Evolutionary conservation across 2,797 vertebrate genomes (phyloP).

Genomic region (Pipistrellus nathusii): DNA sequence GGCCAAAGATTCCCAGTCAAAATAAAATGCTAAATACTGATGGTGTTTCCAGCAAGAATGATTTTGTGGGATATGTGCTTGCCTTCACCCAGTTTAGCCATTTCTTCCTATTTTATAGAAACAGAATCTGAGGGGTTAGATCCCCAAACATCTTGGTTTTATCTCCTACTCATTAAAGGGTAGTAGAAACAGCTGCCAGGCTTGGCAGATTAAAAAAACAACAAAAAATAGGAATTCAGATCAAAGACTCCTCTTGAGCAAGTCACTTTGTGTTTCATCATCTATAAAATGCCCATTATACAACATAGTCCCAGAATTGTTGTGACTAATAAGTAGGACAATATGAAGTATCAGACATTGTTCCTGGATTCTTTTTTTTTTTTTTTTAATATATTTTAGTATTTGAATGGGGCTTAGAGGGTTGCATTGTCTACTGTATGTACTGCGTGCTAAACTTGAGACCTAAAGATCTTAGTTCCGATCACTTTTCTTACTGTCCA

Average conservation of each 20-base stretch:
- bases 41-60: background rate
- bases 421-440: background rate
- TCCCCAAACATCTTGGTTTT: background rate
- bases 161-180: background rate
- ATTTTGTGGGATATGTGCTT: background rate
- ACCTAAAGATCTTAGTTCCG: background rate
- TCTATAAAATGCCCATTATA: background rate
- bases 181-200: background rate
- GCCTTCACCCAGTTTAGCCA: background rate
- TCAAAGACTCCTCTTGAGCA: background rate
- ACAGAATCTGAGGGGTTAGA: background rate
- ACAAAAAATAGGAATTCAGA: background rate
- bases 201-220: background rate
- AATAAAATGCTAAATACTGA: background rate
- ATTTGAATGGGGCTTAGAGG: background rate
- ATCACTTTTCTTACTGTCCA: background rate
- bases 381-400: too few species aligned
- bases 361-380: background rate
- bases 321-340: background rate
- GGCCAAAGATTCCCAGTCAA: background rate
- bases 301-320: background rate
- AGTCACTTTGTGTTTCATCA: background rate
- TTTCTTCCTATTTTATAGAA: background rate
- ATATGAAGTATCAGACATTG: background rate
- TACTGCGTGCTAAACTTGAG: background rate